A percentile compares a stretch with the other conserved stretches of the same genome.
phyloP scores from a whole-genome alignment of 2,888 invertebrate genomes.

The Hypselothyrea guttata region DNA sequence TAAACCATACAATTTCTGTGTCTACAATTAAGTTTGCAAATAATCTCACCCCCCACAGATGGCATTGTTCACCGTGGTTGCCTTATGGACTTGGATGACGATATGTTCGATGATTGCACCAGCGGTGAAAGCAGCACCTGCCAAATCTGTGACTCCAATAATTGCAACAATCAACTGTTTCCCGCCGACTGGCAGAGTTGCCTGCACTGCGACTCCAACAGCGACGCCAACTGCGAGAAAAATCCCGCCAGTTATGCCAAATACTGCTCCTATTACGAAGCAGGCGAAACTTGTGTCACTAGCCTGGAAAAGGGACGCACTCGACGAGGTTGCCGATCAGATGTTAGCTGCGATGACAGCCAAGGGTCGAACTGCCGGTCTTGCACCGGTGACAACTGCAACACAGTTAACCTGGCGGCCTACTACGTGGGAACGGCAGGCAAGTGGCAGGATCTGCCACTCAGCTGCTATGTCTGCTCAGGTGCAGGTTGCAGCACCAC shows the following conservation, averaged over 20 bases:
- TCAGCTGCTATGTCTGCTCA: conserved; percentile 68
- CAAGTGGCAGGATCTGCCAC: conserved; percentile 78
- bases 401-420: conserved; percentile 58
- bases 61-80: conserved; percentile 73
- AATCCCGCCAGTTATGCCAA: conserved; percentile 42
- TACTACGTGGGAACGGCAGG: conserved; percentile 74
- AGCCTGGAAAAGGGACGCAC: conserved; percentile 60
- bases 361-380: conserved; percentile 61
- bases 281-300: conserved; percentile 65
- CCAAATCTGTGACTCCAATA: conserved; percentile 44
- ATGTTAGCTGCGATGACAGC: conserved; percentile 60
- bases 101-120: conserved; percentile 59
- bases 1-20: background rate
- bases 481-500: conserved; percentile 52
- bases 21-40: no score
- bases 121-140: conserved; percentile 54
- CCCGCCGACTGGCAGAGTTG: conserved; percentile 72
- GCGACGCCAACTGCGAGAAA: conserved; percentile 56
- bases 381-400: conserved; percentile 72
- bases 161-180: conserved; percentile 67
- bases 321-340: conserved; percentile 73
- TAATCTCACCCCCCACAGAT: conserved; percentile 37
- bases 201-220: conserved; percentile 67
- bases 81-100: conserved; percentile 52
- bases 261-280: conserved; percentile 60